A percentile compares a stretch with the other conserved stretches of the same genome.
Evolutionary conservation across 2,797 vertebrate genomes (phyloP).

Genomic region (Atherinosoma microstoma): DNA sequence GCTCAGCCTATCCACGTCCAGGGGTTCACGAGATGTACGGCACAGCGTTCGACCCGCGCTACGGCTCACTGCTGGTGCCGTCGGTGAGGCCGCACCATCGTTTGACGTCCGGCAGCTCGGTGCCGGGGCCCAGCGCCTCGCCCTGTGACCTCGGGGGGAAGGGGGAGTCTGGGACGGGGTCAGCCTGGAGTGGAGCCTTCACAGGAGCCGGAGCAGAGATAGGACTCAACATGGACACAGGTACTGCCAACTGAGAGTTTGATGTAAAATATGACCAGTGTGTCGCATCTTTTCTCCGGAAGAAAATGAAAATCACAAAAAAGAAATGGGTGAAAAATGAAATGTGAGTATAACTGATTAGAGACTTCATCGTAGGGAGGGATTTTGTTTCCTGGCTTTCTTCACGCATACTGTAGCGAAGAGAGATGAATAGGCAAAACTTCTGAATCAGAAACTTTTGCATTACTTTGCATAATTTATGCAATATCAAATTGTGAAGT

Average conservation of each 20-base stretch:
- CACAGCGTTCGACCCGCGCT: conserved; percentile 92
- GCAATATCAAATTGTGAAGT: neutral
- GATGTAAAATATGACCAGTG: neutral
- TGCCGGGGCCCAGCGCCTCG: conserved; percentile 84
- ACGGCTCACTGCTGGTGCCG: conserved; percentile 91
- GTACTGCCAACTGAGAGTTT: conserved; percentile 66
- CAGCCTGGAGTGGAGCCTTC: conserved; percentile 90
- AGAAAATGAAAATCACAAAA: neutral
- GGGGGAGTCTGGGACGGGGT: conserved; percentile 82
- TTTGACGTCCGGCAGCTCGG: conserved; percentile 83
- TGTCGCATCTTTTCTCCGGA: neutral
- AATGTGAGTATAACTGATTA: too few species aligned
- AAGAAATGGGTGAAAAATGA: neutral
- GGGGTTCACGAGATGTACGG: conserved; percentile 94
- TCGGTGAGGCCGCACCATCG: conserved; percentile 92
- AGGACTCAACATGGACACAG: conserved; percentile 93
- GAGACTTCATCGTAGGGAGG: too few species aligned
- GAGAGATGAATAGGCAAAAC: too few species aligned
- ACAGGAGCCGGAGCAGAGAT: conserved; percentile 87
- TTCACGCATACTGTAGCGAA: too few species aligned
- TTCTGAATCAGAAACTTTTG: too few species aligned
- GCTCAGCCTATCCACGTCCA: conserved; percentile 87
- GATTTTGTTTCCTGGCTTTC: too few species aligned
- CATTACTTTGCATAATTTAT: neutral
- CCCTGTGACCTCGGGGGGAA: conserved; percentile 92